Conservation (phyloP, 2,797 vertebrate genomes). For the Gallinago solitaria region DNA sequence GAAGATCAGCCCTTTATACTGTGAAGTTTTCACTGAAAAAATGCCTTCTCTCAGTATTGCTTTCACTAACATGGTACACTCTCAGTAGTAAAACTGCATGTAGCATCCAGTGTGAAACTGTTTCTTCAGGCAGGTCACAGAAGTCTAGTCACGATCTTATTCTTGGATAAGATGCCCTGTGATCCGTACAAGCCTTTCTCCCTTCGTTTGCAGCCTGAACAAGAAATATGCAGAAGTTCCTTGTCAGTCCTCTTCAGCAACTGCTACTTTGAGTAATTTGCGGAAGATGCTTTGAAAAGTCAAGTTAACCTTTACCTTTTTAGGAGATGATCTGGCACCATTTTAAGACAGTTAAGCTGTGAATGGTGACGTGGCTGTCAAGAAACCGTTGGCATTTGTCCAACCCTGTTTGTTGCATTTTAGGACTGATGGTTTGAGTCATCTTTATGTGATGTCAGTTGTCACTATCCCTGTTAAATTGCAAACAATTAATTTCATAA, state of each 20-base stretch:
- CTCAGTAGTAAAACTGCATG: background rate
- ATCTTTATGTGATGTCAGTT: background rate
- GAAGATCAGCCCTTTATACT: background rate
- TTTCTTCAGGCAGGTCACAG: background rate
- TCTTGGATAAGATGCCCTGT: background rate
- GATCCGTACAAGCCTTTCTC: background rate
- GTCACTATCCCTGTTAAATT: background rate
- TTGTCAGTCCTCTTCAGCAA: background rate
- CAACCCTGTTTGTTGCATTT: background rate
- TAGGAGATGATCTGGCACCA: background rate
- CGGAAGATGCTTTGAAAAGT: background rate
- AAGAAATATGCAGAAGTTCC: background rate
- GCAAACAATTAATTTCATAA: background rate
- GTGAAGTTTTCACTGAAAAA: background rate
- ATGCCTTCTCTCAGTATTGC: background rate
- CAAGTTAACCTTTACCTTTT: background rate
- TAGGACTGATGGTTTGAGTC: background rate
- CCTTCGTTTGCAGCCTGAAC: background rate
- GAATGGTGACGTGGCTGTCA: background rate
- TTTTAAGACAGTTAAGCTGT: background rate
- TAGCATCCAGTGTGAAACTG: rapidly evolving
- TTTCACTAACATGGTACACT: background rate
- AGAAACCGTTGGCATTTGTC: background rate
- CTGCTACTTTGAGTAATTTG: background rate
- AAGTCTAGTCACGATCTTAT: background rate